Conservation (phyloP, 2,113 vertebrate species). For the Sander vitreus region DNA sequence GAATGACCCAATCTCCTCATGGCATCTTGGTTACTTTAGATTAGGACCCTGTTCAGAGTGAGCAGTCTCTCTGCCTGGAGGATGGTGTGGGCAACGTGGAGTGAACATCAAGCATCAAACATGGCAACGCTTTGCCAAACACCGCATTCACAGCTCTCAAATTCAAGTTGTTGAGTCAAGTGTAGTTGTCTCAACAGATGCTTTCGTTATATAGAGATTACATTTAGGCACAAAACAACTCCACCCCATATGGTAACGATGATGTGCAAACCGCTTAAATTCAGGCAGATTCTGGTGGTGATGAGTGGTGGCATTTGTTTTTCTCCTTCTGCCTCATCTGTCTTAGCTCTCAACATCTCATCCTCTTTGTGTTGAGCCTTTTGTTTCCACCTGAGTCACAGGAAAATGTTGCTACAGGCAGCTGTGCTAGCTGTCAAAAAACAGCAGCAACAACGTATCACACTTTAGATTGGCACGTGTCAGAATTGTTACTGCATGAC, state of each 20-base stretch:
- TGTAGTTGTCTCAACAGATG: conserved; percentile 35
- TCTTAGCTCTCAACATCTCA: not conserved
- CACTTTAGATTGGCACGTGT: not conserved
- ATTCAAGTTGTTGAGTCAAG: no score
- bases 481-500: not conserved
- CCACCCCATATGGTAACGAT: not conserved
- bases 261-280: conserved; percentile 8
- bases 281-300: not conserved
- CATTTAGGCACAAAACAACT: not conserved
- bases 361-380: not conserved
- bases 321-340: not conserved
- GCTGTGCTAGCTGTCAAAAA: not conserved
- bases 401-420: not conserved
- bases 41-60: conserved; percentile 15
- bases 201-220: conserved; percentile 5
- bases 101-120: conserved; percentile 12
- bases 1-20: conserved; percentile 35
- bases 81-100: not conserved
- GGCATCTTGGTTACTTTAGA: conserved; percentile 29
- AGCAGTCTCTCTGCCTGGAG: not conserved
- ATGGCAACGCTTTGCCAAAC: not conserved
- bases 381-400: not conserved
- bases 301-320: not conserved
- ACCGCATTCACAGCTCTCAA: not conserved
- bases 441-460: not conserved